Percentiles rank a stretch among this genome's conserved stretches.
Evolutionary conservation across 92 coral and sea anemone genomes (phyloP).

Genomic region (Phenganax subtilis): DNA sequence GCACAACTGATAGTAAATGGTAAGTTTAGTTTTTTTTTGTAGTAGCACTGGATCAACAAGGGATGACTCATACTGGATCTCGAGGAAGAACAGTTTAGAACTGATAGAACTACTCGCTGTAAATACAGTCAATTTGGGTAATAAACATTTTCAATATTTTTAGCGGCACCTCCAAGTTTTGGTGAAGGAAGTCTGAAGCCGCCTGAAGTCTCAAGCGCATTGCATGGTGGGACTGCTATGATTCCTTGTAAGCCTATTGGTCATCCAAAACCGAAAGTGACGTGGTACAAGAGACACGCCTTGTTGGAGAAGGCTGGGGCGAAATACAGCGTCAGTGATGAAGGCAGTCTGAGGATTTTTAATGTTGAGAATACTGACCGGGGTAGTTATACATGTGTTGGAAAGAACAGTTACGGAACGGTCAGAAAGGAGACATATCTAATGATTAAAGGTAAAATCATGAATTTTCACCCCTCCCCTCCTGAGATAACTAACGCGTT

Average conservation of each 20-base stretch:
- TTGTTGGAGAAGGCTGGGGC: background rate
- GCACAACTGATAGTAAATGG: slow-evolving; percentile 71
- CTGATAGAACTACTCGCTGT: background rate
- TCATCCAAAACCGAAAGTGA: slow-evolving; percentile 68
- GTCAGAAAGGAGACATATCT: slow-evolving; percentile 57
- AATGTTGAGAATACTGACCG: slow-evolving; percentile 8
- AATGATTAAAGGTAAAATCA: slow-evolving; percentile 59
- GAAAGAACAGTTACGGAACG: slow-evolving; percentile 9
- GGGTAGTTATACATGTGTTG: slow-evolving; percentile 20
- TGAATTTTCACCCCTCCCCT: too few species aligned
- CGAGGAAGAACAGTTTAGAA: background rate
- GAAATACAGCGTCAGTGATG: background rate
- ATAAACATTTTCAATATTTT: background rate
- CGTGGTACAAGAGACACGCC: slow-evolving; percentile 60
- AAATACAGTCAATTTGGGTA: background rate
- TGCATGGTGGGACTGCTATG: slow-evolving; percentile 59
- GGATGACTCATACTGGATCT: background rate
- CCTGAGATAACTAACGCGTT: too few species aligned
- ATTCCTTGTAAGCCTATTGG: slow-evolving; percentile 74
- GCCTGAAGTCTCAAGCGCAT: slow-evolving; percentile 47
- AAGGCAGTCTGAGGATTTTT: slow-evolving; percentile 5
- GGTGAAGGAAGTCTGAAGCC: slow-evolving; percentile 65
- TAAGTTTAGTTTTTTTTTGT: slow-evolving; percentile 17
- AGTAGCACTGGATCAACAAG: background rate
- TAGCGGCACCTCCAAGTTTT: slow-evolving; percentile 23